Evolutionary conservation across 2,113 vertebrate species (phyloP), one percentile per base, ranked within the genome.

Genomic region (Tenebrosternarchus preto): DNA sequence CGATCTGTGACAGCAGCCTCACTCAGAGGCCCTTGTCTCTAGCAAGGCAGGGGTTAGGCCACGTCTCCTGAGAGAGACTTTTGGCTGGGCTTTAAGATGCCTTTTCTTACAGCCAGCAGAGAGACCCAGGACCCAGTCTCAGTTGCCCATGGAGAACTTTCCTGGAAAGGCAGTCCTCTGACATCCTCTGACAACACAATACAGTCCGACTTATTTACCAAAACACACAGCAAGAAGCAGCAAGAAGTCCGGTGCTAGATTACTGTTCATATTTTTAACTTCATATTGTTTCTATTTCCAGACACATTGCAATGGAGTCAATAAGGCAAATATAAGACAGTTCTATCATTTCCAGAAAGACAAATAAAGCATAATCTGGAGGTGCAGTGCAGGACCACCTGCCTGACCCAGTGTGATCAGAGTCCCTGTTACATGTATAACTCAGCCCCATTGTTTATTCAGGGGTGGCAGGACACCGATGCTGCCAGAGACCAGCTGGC

Each of bases 121-220:
- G 43, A 50, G 43, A 50, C 8, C 8, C 43, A 12, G n/a, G n/a
- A n/a, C n/a, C n/a, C 43, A 15, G 43, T 50, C 43, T 50, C 43
- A 15, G 43, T 15, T 50, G 43, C 43, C 9, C 15, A 50, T 50
- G 12, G 12, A 50, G 43, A 50, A 50, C 43, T 50, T 50, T 50
- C 9, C 43, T 12, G 43, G 11, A 12, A 50, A 50, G 12, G 43
- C 7, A 15, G 43, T 50, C 2, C 43, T 50, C 8, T 15, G 43
- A 50, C 12, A 50, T 15, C 43, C 43, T 50, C 43, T 50, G 43
- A 11, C 43, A 24, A 33, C 25, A 33, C 2, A 17, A 46, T 29
- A 5, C 9, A 43, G 70, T 57, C 63, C n/a, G n/a, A n/a, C n/a
- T n/a, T n/a, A 31, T 76, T n/a, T 66, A 66, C 82, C 78, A 73